Base-by-base conservation (phyloP, 64 coral and sea anemone genomes). In the Trachythela sp. region DNA sequence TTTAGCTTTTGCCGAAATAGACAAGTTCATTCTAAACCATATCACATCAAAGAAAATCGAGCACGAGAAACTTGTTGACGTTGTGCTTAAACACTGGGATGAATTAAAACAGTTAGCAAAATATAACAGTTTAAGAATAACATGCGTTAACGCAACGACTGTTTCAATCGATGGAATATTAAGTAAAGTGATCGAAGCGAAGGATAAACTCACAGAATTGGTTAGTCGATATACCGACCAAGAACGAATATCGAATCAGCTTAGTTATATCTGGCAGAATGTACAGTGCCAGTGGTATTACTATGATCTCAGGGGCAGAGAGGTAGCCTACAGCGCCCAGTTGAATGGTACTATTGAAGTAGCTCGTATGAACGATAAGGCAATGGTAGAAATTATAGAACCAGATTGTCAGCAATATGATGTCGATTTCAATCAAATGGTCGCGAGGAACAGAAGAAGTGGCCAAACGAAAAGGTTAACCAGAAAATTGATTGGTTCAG, bases 111-210 rank as follows among this genome's bases (percentile, higher is more conserved):
- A 80, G 20, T 80, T 80, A 20, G 75, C 75, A 80, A 80, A 80
- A 8, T 8, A 36, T 80, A 22, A 80, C 0, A 10, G 75, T 34
- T 22, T 80, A 29, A 30, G 75, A 36, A 80, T 80, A 34, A 22
- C 75, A 34, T 80, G 75, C 35, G 75, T 80, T 1, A 80, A 36
- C 75, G 75, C 8, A 80, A 80, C 75, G 75, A 80, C 75, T 80
- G 26, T 80, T 30, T 80, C 75, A 36, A 80, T 80, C 33, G 20
- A 10, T 34, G 75, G 75, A 9, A 15, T 80, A 8, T 80, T 80
- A 20, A 80, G 75, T 15, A 80, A 80, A 80, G 75, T 80, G 26
- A 2, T 80, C 0, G 75, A 80, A 80, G 20, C 30, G 75, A 80
- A 80, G 75, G 75, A 80, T 34, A 80, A 80, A 22, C 6, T 80